phyloP scores from a whole-genome alignment of 2,888 invertebrate genomes.

The Microctonus aethiopoides region DNA sequence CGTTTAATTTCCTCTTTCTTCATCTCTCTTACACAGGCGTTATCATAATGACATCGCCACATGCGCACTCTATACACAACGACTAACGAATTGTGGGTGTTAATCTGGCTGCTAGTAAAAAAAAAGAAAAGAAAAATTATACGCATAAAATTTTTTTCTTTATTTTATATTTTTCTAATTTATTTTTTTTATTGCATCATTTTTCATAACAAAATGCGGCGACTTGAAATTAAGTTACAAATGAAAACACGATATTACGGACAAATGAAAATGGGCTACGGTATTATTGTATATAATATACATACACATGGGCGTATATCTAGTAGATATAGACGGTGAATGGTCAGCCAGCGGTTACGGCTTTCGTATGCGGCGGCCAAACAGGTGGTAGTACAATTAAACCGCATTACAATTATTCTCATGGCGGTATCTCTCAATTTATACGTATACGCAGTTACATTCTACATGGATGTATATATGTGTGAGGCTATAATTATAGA shows the following conservation, averaged over 20 bases:
- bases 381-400: conserved; percentile 63
- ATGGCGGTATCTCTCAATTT: conserved; percentile 12
- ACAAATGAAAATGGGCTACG: neutral
- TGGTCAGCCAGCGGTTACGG: conserved; percentile 46
- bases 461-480: neutral
- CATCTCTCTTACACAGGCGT: neutral
- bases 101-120: too few relatives aligned
- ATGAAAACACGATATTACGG: neutral
- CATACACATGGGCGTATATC: neutral
- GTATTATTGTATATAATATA: neutral
- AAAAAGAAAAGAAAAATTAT: too few relatives aligned
- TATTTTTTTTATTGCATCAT: neutral
- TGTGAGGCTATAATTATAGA: neutral
- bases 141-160: neutral
- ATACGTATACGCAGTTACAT: neutral
- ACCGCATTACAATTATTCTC: conserved; percentile 60
- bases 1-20: conserved; percentile 4
- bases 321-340: conserved; percentile 43
- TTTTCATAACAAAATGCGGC: neutral
- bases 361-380: conserved; percentile 44
- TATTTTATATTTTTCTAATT: neutral
- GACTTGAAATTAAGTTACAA: neutral
- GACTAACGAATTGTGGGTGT: too few relatives aligned
- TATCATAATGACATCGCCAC: conserved; percentile 5
- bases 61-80: too few relatives aligned